Evolutionary conservation across 2,888 invertebrate genomes (phyloP), one percentile per base, ranked within the genome.

Genomic region (Sylvicola cinctus): DNA sequence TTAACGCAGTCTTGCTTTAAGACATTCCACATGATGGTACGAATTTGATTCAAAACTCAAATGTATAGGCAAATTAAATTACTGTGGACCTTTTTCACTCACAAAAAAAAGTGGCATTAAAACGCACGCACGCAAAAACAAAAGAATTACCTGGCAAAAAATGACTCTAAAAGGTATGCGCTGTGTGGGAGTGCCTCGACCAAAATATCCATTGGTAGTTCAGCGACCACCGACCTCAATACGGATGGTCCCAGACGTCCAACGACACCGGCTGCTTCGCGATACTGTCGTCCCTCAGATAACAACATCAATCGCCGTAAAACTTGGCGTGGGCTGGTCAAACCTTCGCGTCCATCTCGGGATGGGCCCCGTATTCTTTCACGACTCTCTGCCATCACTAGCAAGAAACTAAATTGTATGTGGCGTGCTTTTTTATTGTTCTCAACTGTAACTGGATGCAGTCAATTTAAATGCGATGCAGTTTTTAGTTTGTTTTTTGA

Each of bases 111-210:
- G 26, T 26, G 8, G 10, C 26, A 26, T 26, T 26, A 26, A 26
- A 26, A 26, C 29, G 13, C 62, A 31, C n/a, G n/a, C n/a, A n/a
- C n/a, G n/a, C n/a, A n/a, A n/a, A n/a, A n/a, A n/a, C n/a, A n/a
- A 8, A 11, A 25, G 7, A 49, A 62, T 60, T 44, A 74, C 75
- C 73, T 68, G 44, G 66, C 66, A 39, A 74, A 76, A 15, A 90
- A 67, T 1, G 87, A 81, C 53, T 90, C 90, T 44, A 91, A 62
- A 32, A 90, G 66, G 44, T 80, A 77, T 2, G 90, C 70, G 13
- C 84, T 84, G 52, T 84, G 81, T 2, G 90, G 90, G 54, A 90
- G 62, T 3, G 85, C 78, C 45, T 88, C 88, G n/a, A 88, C 72
- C 44, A 90, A 63, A 43, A 85, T 62, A 51, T 88, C 88, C 34